Evolutionary conservation across 35 echinoderm and acorn worm species (phyloP).

Genomic region (Chiridota heheva): DNA sequence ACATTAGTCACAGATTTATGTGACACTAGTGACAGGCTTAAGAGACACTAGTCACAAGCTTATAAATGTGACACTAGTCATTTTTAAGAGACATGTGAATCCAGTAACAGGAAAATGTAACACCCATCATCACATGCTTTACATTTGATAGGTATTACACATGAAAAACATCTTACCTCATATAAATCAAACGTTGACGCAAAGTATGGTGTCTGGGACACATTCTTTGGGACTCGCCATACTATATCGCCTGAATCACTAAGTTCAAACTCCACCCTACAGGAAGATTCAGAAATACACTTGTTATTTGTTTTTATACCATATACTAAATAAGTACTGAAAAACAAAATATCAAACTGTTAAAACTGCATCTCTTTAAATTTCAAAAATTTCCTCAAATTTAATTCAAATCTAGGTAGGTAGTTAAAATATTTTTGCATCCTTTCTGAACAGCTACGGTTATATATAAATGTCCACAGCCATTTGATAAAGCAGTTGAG

Average conservation of each 20-base stretch:
- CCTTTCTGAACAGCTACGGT: too few relatives aligned
- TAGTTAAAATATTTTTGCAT: too few relatives aligned
- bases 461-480: too few relatives aligned
- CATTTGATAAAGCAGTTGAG: too few relatives aligned
- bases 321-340: too few relatives aligned
- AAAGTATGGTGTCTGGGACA: slow-evolving; percentile 42
- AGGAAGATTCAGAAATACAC: background rate
- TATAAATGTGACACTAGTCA: background rate
- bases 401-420: too few relatives aligned
- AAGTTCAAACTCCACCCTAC: slow-evolving; percentile 69
- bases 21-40: too few relatives aligned
- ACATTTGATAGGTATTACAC: background rate
- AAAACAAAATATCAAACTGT: too few relatives aligned
- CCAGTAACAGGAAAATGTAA: background rate
- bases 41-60: background rate
- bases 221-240: slow-evolving; percentile 61
- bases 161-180: slow-evolving; percentile 8
- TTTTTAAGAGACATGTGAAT: background rate
- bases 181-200: slow-evolving; percentile 73
- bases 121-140: background rate
- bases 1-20: too few relatives aligned
- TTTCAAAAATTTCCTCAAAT: too few relatives aligned
- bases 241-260: slow-evolving; percentile 75
- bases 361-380: too few relatives aligned
- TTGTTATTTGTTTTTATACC: too few relatives aligned